Percentiles rank a stretch among this genome's conserved stretches.
Conservation (phyloP, 2,888 invertebrate species). For the Lasioglossum vierecki region DNA sequence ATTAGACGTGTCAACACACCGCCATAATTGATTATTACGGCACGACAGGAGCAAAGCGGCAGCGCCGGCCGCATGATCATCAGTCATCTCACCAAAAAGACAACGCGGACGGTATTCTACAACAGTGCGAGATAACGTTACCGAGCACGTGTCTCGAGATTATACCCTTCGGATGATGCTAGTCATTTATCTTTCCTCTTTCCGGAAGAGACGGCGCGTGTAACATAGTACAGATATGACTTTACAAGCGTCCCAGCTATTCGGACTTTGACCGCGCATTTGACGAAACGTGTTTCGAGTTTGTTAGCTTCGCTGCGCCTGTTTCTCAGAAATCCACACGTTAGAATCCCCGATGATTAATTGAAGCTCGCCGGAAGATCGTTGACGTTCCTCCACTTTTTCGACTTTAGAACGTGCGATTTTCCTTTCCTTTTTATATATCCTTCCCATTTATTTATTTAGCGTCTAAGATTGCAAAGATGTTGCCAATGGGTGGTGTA, state of each 20-base stretch:
- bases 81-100: constrained; percentile 69
- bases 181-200: constrained; percentile 52
- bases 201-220: constrained; percentile 37
- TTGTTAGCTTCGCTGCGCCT: neutral
- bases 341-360: neutral
- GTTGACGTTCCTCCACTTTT: neutral
- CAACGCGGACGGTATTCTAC: constrained; percentile 15
- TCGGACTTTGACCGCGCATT: neutral
- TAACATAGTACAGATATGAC: constrained; percentile 42
- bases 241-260: constrained; percentile 34
- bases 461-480: neutral
- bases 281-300: constrained; percentile 16
- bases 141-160: constrained; percentile 55
- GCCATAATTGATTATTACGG: constrained; percentile 79
- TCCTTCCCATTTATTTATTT: neutral
- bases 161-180: constrained; percentile 44
- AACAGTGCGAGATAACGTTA: constrained; percentile 50
- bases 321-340: neutral
- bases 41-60: constrained; percentile 67
- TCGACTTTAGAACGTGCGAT: neutral
- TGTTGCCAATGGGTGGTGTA: too few relatives aligned
- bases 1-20: constrained; percentile 77
- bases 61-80: constrained; percentile 49
- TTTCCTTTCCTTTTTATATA: neutral
- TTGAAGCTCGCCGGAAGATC: neutral